Percentiles rank a stretch among this genome's conserved stretches.
phyloP scores from a whole-genome alignment of 2,888 invertebrate species.

The Calameuta pallipes region DNA sequence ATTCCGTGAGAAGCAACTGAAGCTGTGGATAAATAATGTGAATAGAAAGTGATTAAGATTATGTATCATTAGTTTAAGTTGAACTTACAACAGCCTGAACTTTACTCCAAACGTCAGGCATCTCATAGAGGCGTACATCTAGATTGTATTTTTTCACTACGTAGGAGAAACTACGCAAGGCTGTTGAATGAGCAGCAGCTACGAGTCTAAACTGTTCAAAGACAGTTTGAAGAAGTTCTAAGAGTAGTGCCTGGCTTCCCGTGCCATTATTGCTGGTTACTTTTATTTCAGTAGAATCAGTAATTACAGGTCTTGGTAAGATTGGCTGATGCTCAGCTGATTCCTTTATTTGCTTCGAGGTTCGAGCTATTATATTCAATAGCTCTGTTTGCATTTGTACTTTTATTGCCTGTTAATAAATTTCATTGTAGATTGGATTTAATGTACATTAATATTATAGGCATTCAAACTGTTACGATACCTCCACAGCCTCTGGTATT shows the following conservation, averaged over 20 bases:
- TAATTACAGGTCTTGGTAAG: constrained; percentile 11
- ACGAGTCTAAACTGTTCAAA: constrained; percentile 87
- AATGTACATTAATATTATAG: constrained; percentile 3
- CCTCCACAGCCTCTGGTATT: constrained; percentile 87
- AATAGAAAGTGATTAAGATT: not conserved
- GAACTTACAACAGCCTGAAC: constrained; percentile 87
- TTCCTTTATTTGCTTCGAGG: constrained; percentile 77
- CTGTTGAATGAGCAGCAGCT: constrained; percentile 78
- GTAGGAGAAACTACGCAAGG: constrained; percentile 75
- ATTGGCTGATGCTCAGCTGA: constrained; percentile 31
- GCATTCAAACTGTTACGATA: constrained; percentile 51
- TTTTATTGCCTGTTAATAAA: constrained; percentile 76
- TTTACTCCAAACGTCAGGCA: constrained; percentile 88
- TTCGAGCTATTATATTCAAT: constrained; percentile 81
- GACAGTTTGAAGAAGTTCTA: constrained; percentile 78
- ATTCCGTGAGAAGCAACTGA: constrained; percentile 85
- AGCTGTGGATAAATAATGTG: constrained; percentile 69
- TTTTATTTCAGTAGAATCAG: constrained; percentile 26
- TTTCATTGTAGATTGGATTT: not conserved
- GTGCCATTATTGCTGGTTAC: constrained; percentile 33
- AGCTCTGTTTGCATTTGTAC: constrained; percentile 86
- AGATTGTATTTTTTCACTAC: constrained; percentile 72
- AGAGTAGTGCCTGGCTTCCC: constrained; percentile 65
- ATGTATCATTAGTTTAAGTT: not conserved
- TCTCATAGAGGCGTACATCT: constrained; percentile 73